Evolutionary conservation across 2,797 vertebrate genomes (phyloP).

Genomic region (Nyctibius grandis): DNA sequence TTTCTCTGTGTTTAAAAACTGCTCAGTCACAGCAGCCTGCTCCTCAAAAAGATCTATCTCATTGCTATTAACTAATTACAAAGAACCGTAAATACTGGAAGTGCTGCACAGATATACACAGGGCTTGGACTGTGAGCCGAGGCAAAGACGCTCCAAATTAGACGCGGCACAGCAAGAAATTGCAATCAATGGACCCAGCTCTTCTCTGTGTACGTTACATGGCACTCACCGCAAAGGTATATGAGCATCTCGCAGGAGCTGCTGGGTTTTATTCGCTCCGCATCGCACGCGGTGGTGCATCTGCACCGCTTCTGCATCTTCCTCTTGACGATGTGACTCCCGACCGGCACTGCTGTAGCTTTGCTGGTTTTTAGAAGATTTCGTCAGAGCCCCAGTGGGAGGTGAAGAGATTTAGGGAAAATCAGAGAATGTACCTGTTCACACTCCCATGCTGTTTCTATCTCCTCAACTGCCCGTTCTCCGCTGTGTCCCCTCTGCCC

Average conservation of each 20-base stretch:
- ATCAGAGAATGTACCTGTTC: not conserved
- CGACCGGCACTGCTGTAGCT: fast-evolving
- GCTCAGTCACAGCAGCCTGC: not conserved
- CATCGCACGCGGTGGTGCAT: fast-evolving
- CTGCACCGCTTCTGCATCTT: not conserved
- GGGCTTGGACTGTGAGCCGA: not conserved
- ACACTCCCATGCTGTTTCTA: fast-evolving
- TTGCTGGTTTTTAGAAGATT: not conserved
- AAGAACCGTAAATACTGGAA: not conserved
- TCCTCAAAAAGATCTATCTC: not conserved
- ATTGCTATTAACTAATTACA: not conserved
- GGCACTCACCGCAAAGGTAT: not conserved
- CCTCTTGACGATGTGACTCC: not conserved
- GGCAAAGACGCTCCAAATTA: not conserved
- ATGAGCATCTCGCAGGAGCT: not conserved
- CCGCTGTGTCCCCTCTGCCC: not conserved
- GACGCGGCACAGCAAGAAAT: not conserved
- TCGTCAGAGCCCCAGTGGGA: not conserved
- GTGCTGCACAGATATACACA: not conserved
- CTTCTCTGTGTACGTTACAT: not conserved
- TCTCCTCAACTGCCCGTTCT: not conserved
- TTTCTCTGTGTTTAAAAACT: not conserved
- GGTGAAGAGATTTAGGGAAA: not conserved
- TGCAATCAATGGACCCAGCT: not conserved
- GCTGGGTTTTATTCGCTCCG: not conserved